Evolutionary conservation across 1,140 invertebrate genomes (phyloP), one percentile per base, ranked within the genome.

Genomic region (Conopomorpha cramerella): DNA sequence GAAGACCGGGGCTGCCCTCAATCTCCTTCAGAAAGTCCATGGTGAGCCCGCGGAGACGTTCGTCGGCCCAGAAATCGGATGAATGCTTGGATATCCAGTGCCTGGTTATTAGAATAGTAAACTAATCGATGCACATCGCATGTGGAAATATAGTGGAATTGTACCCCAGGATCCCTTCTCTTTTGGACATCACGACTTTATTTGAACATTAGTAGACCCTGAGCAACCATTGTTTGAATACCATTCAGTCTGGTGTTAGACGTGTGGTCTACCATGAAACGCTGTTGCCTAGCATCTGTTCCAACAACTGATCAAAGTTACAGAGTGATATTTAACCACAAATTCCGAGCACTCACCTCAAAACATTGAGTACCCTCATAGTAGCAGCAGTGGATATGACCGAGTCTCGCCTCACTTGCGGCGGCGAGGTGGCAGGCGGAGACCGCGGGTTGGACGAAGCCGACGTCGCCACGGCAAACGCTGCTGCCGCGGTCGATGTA

Each of bases 301-400:
- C n/a, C n/a, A n/a, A n/a, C n/a, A n/a, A n/a, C n/a, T n/a, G n/a
- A n/a, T n/a, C n/a, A n/a, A n/a, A n/a, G n/a, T n/a, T n/a, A n/a
- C n/a, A n/a, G n/a, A n/a, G 10, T 10, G 28, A 11, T 29, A 11
- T 11, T 29, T 29, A 7, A 11, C 10, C 28, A 10, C n/a, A n/a
- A n/a, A n/a, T n/a, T n/a, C n/a, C n/a, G n/a, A n/a, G n/a, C n/a
- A 2, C 28, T 25, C 6, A 70, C 70, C 91, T 84, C 10, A 96
- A 74, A 1, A 96, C 92, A 67, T 93, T 95, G 0, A 97, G 77
- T 0, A 96, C 93, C 46, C 94, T 71, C 92, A 96, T 96, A 0
- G 93, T 96, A 15, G 92, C 92, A 14, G 93, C 93, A 2, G 91
- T 94, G 17, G 90, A 93, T 52, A 95, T 92, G 3, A 95, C 89